Evolutionary conservation across 1,140 invertebrate genomes (phyloP).

Genomic region (Megalopta genalis): DNA sequence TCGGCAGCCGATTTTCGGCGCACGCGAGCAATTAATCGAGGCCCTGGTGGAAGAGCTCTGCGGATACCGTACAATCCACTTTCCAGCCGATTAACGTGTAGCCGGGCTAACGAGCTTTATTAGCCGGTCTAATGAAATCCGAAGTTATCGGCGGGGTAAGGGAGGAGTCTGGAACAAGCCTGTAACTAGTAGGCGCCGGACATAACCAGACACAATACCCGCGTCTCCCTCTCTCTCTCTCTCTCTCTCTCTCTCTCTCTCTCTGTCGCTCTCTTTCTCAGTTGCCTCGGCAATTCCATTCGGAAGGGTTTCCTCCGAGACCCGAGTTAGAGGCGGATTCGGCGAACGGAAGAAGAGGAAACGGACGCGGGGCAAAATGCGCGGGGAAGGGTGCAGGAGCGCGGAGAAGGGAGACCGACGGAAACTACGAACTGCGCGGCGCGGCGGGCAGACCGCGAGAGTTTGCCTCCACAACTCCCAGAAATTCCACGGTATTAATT

Average conservation of each 20-base stretch:
- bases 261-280: not conserved
- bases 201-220: constrained; percentile 35
- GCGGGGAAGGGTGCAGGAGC: constrained; percentile 8
- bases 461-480: constrained; percentile 54
- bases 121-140: constrained; percentile 40
- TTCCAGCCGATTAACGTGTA: constrained; percentile 34
- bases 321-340: not conserved
- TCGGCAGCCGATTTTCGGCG: not conserved
- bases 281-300: constrained; percentile 38
- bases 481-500: constrained; percentile 67
- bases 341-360: constrained; percentile 29
- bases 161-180: not conserved
- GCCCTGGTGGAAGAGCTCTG: not conserved
- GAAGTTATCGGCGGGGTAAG: constrained; percentile 28
- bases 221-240: no score
- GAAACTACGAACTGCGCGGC: constrained; percentile 34
- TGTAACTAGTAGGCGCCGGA: constrained; percentile 18
- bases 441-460: constrained; percentile 26
- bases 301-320: constrained; percentile 30
- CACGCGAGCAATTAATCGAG: not conserved
- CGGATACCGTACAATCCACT: constrained; percentile 21
- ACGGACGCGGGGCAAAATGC: not conserved
- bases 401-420: not conserved
- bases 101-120: constrained; percentile 38
- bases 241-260: no score